Evolutionary conservation across 2,888 invertebrate genomes (phyloP).

Genomic region (Eudasyphora cyanicolor): DNA sequence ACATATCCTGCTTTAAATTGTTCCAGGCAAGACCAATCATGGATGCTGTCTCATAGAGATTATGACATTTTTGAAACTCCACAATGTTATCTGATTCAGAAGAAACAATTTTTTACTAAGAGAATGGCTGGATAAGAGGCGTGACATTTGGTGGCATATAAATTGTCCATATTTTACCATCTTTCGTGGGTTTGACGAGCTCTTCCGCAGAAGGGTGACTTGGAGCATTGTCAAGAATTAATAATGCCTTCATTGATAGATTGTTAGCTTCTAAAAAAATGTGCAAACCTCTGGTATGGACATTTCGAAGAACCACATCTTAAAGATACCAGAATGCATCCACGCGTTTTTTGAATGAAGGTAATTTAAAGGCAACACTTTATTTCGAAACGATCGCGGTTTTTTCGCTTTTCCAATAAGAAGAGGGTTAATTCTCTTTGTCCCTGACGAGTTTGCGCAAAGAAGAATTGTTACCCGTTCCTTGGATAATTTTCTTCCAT

Average conservation of each 20-base stretch:
- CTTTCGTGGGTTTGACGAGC: slow-evolving; percentile 23
- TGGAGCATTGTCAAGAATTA: slow-evolving; percentile 39
- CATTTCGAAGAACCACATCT: slow-evolving; percentile 48
- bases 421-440: slow-evolving; percentile 38
- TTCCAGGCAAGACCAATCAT: slow-evolving; percentile 48
- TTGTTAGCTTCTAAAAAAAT: slow-evolving; percentile 26
- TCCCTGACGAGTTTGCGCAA: slow-evolving; percentile 36
- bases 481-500: slow-evolving; percentile 5
- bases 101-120: slow-evolving; percentile 38
- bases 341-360: no score
- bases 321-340: slow-evolving; percentile 44
- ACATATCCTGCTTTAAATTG: slow-evolving; percentile 31
- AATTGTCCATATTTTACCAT: slow-evolving; percentile 49
- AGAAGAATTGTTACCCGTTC: background rate
- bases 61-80: slow-evolving; percentile 31
- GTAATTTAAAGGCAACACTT: slow-evolving; percentile 36
- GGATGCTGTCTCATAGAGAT: slow-evolving; percentile 40
- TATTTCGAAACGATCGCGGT: slow-evolving; percentile 27
- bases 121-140: slow-evolving; percentile 47
- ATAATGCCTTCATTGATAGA: slow-evolving; percentile 24
- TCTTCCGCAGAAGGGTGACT: slow-evolving; percentile 22
- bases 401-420: slow-evolving; percentile 47
- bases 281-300: slow-evolving; percentile 43
- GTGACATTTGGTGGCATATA: slow-evolving; percentile 45
- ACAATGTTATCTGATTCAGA: slow-evolving; percentile 36